Base-by-base conservation (phyloP, 2,113 vertebrate species). In the Motacilla tschutschensis region DNA sequence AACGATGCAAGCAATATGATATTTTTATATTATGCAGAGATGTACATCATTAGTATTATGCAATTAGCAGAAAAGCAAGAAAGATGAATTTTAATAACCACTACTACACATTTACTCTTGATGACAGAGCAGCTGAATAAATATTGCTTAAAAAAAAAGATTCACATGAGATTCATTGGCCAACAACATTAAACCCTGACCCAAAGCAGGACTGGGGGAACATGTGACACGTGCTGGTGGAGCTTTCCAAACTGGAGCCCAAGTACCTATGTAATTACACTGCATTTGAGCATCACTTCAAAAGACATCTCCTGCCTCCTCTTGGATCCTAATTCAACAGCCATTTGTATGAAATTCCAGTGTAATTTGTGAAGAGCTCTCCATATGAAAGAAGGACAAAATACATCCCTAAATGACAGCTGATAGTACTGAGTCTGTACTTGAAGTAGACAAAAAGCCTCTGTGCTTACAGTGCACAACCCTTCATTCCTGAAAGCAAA, bases 31-130 rank as follows among this genome's bases (percentile, higher is more conserved):
- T 70, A 87, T 92, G 90, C 90, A 83, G 89, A 94, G 81, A 90
- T 73, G 88, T 73, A 89, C 63, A 85, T 67, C 91, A 81, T 93
- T 79, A 70, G 21, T 83, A 87, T 83, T 87, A 82, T 41, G 63
- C 87, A 95, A 96, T 93, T 63, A 94, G 59, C 85, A 85, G 87
- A 75, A 91, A 79, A 63, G 76, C 91, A 91, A 85, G 75, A 73
- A 63, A 40, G 26, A 91, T 90, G 58, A 53, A 67, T 93, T 94
- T 96, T 93, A 94, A 92, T 66, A 90, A 78, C 77, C 11, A 4
- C 81, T 70, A 71, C 71, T 82, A 78, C 46, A 47, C 41, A 81
- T 73, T 93, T 79, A 44, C 33, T 89, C 43, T 66, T 82, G 66
- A 76, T 74, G 92, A 81, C 78, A 79, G 31, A 92, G 81, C 26